Conservation (phyloP, 2,888 invertebrate genomes). For the Syrphus vitripennis region DNA sequence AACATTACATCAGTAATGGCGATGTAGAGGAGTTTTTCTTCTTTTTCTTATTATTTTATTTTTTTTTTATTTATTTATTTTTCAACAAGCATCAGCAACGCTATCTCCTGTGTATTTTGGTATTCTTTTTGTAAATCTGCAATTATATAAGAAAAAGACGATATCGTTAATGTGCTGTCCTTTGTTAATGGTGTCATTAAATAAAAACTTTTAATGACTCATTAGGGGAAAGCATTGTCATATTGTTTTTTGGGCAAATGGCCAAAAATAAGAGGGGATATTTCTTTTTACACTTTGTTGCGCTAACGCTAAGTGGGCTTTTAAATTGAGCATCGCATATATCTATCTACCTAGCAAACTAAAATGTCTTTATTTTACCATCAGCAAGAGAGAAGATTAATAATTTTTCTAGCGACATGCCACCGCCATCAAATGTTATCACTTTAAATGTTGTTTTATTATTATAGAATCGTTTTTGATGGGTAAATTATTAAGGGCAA, state of each 20-base stretch:
- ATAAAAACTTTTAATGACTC: constrained; percentile 57
- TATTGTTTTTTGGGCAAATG: constrained; percentile 24
- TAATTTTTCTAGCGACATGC: not conserved
- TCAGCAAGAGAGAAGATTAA: not conserved
- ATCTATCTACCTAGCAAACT: too few relatives aligned
- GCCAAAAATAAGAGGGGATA: constrained; percentile 6
- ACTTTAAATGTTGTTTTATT: not conserved
- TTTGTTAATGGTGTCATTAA: constrained; percentile 57
- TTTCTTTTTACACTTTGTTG: constrained; percentile 29
- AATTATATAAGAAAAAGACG: constrained; percentile 57
- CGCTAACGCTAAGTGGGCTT: constrained; percentile 5
- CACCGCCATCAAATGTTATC: constrained; percentile 3
- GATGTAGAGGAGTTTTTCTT: not conserved
- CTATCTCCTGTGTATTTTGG: constrained; percentile 44
- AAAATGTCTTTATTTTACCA: too few relatives aligned
- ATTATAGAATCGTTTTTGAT: not conserved
- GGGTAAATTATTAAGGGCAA: constrained; percentile 3
- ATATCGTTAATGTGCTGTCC: constrained; percentile 51
- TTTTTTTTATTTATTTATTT: not conserved
- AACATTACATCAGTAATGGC: not conserved
- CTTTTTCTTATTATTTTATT: too few relatives aligned
- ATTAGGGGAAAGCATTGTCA: constrained; percentile 52
- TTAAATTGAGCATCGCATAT: not conserved
- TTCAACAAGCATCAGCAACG: not conserved
- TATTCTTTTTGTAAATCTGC: constrained; percentile 57